These are phyloP conservation scores for Cinara cedri DNA, from an alignment of 2,888 invertebrate species.

Conservation along the genomic window DNA sequence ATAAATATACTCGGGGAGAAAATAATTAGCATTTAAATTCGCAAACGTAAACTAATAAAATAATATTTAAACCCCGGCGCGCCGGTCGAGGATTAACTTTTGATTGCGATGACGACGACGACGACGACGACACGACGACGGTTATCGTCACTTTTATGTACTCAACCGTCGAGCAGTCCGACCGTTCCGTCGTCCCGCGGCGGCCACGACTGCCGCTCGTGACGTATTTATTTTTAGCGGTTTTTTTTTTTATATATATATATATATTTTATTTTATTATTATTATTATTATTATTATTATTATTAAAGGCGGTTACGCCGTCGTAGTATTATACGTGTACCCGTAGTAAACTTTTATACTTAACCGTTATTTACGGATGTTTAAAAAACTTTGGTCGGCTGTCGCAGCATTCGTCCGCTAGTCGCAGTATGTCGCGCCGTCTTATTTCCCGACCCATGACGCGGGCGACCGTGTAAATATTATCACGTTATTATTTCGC, in stretches of 20 bases:
- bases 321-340: no score
- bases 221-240: constrained; percentile 5
- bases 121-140: no score
- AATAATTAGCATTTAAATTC: not conserved
- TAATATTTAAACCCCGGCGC: not conserved
- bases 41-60: not conserved
- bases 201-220: not conserved
- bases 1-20: no score
- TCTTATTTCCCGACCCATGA: no score
- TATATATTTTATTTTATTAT: not conserved
- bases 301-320: constrained; percentile 3
- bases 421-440: constrained; percentile 39
- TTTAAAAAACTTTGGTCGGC: constrained; percentile 41
- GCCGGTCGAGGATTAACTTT: constrained; percentile 9
- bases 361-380: constrained; percentile 49
- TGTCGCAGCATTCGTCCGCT: constrained; percentile 10
- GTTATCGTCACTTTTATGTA: not conserved
- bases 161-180: not conserved
- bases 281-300: constrained; percentile 23
- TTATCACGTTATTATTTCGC: no score
- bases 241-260: no score
- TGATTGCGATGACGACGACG: not conserved
- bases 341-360: constrained; percentile 48
- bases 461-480: no score
- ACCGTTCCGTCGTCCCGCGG: not conserved